A percentile compares a stretch with the other conserved stretches of the same genome.
Conservation (phyloP, 1,140 invertebrate genomes). For the Thaumetopoea pityocampa region DNA sequence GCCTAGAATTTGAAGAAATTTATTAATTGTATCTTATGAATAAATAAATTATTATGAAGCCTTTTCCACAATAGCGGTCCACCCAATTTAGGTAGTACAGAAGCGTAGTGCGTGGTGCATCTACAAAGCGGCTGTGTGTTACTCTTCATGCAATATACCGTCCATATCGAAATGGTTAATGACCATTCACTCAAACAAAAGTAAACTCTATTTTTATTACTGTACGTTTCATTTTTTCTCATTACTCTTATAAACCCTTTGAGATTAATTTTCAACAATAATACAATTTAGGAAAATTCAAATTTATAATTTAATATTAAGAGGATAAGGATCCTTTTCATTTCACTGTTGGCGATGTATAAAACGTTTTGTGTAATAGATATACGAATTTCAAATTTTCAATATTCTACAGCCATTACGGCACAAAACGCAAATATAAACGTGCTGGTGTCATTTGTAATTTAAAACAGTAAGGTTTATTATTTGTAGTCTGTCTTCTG, state of each 20-base stretch:
- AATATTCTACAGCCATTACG: slow-evolving; percentile 38
- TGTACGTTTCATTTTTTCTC: slow-evolving; percentile 36
- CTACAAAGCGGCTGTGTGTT: slow-evolving; percentile 56
- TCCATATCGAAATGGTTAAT: slow-evolving; percentile 48
- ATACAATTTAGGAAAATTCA: slow-evolving; percentile 3
- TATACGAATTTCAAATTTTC: slow-evolving; percentile 53
- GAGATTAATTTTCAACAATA: slow-evolving; percentile 26
- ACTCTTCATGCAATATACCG: slow-evolving; percentile 63
- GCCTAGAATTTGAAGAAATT: no score
- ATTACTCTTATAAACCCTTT: slow-evolving; percentile 1
- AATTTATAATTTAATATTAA: slow-evolving; percentile 7
- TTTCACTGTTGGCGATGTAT: slow-evolving; percentile 12
- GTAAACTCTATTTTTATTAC: slow-evolving; percentile 34
- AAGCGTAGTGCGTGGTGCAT: slow-evolving; percentile 65
- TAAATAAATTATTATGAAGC: slow-evolving; percentile 21
- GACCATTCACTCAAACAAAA: slow-evolving; percentile 31
- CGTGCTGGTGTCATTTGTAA: no score
- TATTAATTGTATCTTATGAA: no score
- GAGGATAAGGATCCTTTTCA: slow-evolving; percentile 20
- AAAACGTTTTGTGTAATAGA: slow-evolving; percentile 32
- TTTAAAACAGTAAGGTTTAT: slow-evolving; percentile 36
- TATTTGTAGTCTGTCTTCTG: slow-evolving; percentile 15
- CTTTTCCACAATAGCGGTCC: slow-evolving; percentile 32
- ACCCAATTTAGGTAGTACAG: slow-evolving; percentile 51
- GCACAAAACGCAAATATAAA: slow-evolving; percentile 10